Conservation (phyloP, 2,797 vertebrate species). For the Anolis apletophallus region DNA sequence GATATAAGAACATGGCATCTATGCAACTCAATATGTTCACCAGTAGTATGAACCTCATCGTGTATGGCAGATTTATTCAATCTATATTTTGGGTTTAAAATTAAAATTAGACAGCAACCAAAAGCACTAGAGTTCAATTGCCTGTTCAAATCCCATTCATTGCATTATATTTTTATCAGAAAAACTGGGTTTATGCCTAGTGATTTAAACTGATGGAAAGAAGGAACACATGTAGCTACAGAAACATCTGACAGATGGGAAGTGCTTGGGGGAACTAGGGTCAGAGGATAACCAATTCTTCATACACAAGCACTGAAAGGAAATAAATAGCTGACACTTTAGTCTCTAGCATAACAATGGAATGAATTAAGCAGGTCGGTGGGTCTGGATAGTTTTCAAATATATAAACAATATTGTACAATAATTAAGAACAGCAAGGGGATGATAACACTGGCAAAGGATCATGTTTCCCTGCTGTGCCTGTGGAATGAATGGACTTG, state of each 20-base stretch:
- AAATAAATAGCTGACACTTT: slow-evolving; percentile 59
- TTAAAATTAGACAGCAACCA: background rate
- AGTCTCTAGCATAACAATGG: slow-evolving; percentile 34
- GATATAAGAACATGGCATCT: background rate
- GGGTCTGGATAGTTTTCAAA: slow-evolving; percentile 22
- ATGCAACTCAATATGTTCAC: background rate
- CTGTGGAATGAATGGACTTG: background rate
- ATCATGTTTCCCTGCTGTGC: background rate
- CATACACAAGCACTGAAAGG: slow-evolving; percentile 51
- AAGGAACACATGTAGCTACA: slow-evolving; percentile 53
- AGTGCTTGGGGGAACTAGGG: slow-evolving; percentile 37
- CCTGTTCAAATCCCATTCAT: background rate
- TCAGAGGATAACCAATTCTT: slow-evolving; percentile 62
- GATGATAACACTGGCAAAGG: background rate
- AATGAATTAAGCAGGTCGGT: slow-evolving; percentile 30
- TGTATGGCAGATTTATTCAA: background rate
- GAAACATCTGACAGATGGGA: slow-evolving; percentile 64
- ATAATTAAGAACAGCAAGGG: slow-evolving; percentile 13
- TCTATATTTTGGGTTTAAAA: background rate
- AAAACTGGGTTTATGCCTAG: slow-evolving; percentile 15
- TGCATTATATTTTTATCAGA: background rate
- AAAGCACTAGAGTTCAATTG: background rate
- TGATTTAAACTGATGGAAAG: slow-evolving; percentile 24
- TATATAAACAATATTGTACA: slow-evolving; percentile 21
- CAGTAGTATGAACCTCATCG: background rate